phyloP scores from a whole-genome alignment of 2,113 vertebrate genomes.

The Zapornia atra region DNA sequence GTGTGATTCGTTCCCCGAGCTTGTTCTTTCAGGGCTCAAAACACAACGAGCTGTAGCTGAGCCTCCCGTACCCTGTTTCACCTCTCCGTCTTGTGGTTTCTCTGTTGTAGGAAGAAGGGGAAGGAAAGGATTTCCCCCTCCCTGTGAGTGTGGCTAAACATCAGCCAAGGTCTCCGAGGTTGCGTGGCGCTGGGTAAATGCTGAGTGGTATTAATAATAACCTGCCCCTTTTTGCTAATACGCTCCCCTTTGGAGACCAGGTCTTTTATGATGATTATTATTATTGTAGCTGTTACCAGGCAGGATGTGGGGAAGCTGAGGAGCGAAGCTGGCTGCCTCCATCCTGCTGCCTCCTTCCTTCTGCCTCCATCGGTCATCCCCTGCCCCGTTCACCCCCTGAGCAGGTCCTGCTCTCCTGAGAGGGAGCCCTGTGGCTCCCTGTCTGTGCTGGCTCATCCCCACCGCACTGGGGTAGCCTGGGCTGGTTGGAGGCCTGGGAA shows the following conservation, averaged over 20 bases:
- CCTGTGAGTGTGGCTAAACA: neutral
- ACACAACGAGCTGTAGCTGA: neutral
- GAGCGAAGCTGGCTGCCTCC: neutral
- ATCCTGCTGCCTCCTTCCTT: neutral
- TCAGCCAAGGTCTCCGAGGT: neutral
- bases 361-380: neutral
- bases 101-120: neutral
- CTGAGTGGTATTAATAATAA: slow-evolving; percentile 40
- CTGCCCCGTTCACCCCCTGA: neutral
- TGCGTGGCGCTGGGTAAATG: neutral
- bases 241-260: neutral
- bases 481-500: neutral
- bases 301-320: neutral
- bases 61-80: neutral
- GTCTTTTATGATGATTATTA: neutral
- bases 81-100: neutral
- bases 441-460: rapidly evolving
- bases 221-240: slow-evolving; percentile 1
- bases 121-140: slow-evolving; percentile 6
- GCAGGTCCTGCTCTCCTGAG: neutral
- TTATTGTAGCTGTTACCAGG: neutral
- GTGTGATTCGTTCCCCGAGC: neutral
- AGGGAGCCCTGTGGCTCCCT: rapidly evolving
- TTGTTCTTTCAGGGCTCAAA: neutral
- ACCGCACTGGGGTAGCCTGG: neutral